Evolutionary conservation across 1,140 invertebrate species (phyloP).

Genomic region (Aphaenogaster floridana): DNA sequence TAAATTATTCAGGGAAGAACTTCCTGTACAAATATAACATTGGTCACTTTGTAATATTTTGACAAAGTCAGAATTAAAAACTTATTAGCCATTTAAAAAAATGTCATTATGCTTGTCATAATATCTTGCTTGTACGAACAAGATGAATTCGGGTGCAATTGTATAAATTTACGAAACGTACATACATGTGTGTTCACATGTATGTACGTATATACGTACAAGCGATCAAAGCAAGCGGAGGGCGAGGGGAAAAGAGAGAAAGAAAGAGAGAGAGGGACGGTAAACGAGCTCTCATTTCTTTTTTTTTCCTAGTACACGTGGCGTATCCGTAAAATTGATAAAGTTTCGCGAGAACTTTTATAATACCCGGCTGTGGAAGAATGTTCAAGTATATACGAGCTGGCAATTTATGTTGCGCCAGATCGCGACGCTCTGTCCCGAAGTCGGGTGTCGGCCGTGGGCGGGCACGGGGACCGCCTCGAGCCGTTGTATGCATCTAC

Average conservation of each 20-base stretch:
- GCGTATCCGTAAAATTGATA: constrained; percentile 87
- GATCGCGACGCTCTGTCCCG: constrained; percentile 49
- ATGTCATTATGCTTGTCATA: not conserved
- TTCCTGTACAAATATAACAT: not conserved
- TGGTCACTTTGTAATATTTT: not conserved
- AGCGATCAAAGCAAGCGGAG: constrained; percentile 47
- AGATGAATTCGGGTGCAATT: not conserved
- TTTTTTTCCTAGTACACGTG: constrained; percentile 76
- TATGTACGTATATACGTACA: not conserved
- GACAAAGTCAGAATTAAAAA: not conserved
- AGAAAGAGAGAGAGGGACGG: not conserved
- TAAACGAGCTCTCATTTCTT: constrained; percentile 25
- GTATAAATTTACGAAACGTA: not conserved
- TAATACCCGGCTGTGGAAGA: constrained; percentile 83
- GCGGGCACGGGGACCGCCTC: constrained; percentile 28
- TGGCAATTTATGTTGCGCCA: constrained; percentile 83
- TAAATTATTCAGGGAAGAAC: not conserved
- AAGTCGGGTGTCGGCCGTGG: constrained; percentile 43
- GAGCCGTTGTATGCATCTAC: constrained; percentile 51
- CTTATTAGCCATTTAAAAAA: not conserved
- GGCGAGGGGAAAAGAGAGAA: not conserved
- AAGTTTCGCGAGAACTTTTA: constrained; percentile 86
- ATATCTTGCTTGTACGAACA: not conserved
- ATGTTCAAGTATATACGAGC: constrained; percentile 84
- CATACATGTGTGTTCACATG: not conserved